Conservation (phyloP, 2,888 invertebrate genomes). For the Hyles lineata region DNA sequence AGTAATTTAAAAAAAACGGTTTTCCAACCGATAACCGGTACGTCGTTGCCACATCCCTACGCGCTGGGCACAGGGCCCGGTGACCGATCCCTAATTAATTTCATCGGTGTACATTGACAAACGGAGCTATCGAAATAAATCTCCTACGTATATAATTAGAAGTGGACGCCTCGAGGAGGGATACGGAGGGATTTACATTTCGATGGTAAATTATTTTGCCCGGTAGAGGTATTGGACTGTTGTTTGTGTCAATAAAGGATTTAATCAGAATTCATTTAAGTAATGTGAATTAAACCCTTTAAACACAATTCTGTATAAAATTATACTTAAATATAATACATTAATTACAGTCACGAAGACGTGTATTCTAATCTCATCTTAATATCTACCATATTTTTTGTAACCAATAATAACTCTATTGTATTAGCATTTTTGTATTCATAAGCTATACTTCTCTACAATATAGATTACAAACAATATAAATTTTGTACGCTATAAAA, state of each 20-base stretch:
- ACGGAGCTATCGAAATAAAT: constrained; percentile 70
- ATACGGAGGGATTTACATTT: constrained; percentile 20
- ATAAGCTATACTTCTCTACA: too few species aligned
- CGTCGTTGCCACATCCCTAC: constrained; percentile 12
- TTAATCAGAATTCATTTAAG: not conserved
- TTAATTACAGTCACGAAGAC: too few species aligned
- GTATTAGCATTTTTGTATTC: too few species aligned
- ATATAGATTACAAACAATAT: too few species aligned
- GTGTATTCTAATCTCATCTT: too few species aligned
- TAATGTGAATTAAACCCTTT: too few species aligned
- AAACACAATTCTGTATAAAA: too few species aligned
- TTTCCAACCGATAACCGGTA: not conserved
- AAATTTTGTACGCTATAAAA: too few species aligned
- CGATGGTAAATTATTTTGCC: constrained; percentile 21
- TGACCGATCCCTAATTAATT: constrained; percentile 75
- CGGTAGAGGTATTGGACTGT: constrained; percentile 22
- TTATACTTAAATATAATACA: too few species aligned
- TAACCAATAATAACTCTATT: too few species aligned
- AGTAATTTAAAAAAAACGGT: too few species aligned
- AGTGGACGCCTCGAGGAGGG: constrained; percentile 35
- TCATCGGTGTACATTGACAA: constrained; percentile 71
- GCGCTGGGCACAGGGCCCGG: constrained; percentile 7
- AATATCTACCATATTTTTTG: too few species aligned
- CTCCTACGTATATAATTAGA: constrained; percentile 74
- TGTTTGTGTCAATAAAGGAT: constrained; percentile 1